Percentiles rank a stretch among this genome's conserved stretches.
Evolutionary conservation across 2,113 vertebrate genomes (phyloP).

Genomic region (Catagonus wagneri): DNA sequence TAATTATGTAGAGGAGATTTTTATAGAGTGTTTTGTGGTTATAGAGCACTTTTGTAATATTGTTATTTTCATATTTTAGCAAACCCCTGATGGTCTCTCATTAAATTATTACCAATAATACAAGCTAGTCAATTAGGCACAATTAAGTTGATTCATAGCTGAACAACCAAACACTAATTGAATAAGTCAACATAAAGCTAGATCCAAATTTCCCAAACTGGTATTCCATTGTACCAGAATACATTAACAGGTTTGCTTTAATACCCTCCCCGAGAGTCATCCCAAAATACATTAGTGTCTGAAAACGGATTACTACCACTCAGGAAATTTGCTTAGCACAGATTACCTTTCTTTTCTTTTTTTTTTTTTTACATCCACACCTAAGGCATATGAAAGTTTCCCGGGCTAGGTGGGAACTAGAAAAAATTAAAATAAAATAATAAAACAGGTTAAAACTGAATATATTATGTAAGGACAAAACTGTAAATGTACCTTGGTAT

Average conservation of each 20-base stretch:
- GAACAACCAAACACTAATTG: background rate
- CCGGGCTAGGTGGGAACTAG: too few relatives aligned
- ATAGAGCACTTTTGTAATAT: slow-evolving; percentile 30
- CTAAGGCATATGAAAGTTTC: too few relatives aligned
- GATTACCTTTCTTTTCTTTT: too few relatives aligned
- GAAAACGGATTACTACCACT: slow-evolving; percentile 30
- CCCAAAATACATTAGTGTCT: slow-evolving; percentile 50
- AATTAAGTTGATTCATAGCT: slow-evolving; percentile 24
- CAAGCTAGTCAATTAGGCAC: background rate
- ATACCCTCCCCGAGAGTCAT: background rate
- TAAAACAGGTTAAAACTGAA: background rate
- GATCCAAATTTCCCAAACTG: slow-evolving; percentile 47
- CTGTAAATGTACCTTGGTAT: background rate
- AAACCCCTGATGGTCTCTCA: slow-evolving; percentile 17
- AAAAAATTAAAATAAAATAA: background rate
- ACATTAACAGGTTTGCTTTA: slow-evolving; percentile 2
- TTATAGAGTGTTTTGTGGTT: slow-evolving; percentile 26
- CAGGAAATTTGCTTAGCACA: background rate
- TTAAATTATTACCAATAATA: slow-evolving; percentile 62
- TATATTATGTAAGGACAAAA: background rate
- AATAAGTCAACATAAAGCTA: slow-evolving; percentile 36
- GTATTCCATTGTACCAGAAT: background rate
- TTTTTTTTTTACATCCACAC: too few relatives aligned
- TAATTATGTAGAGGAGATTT: slow-evolving; percentile 35
- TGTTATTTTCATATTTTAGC: slow-evolving; percentile 57